Percentiles rank a stretch among this genome's conserved stretches.
Evolutionary conservation across 2,888 invertebrate species (phyloP).

Genomic region (Hypsopygia costalis): DNA sequence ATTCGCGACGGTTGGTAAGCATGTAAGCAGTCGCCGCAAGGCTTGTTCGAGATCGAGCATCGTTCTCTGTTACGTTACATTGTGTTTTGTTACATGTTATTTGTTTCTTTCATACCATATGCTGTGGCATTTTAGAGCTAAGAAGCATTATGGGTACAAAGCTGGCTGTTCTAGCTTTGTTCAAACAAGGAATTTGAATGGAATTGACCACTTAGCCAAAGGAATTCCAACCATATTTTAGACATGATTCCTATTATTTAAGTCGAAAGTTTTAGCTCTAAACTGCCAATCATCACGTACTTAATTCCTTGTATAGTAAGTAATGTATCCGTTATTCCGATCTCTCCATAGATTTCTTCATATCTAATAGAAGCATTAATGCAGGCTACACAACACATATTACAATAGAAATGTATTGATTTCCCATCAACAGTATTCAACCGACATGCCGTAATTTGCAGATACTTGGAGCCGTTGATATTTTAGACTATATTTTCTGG

Average conservation of each 20-base stretch:
- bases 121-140: slow-evolving; percentile 57
- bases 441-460: slow-evolving; percentile 76
- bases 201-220: slow-evolving; percentile 44
- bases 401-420: slow-evolving; percentile 77
- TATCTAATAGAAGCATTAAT: slow-evolving; percentile 64
- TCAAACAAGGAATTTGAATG: slow-evolving; percentile 29
- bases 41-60: slow-evolving; percentile 71
- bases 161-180: background rate
- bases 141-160: slow-evolving; percentile 18
- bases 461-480: slow-evolving; percentile 73
- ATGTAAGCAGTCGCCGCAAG: slow-evolving; percentile 72
- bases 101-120: slow-evolving; percentile 60
- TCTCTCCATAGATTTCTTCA: slow-evolving; percentile 73
- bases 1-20: slow-evolving; percentile 42
- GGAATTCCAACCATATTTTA: slow-evolving; percentile 4
- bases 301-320: slow-evolving; percentile 73
- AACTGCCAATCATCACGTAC: slow-evolving; percentile 45
- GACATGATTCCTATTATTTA: background rate
- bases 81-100: slow-evolving; percentile 71
- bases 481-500: slow-evolving; percentile 61
- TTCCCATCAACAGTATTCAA: slow-evolving; percentile 73
- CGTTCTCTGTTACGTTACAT: slow-evolving; percentile 70
- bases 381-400: slow-evolving; percentile 77
- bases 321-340: slow-evolving; percentile 76
- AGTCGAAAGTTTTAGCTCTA: slow-evolving; percentile 45